Evolutionary conservation across 2,113 vertebrate genomes (phyloP), one percentile per base, ranked within the genome.

Genomic region (Furnarius figulus): DNA sequence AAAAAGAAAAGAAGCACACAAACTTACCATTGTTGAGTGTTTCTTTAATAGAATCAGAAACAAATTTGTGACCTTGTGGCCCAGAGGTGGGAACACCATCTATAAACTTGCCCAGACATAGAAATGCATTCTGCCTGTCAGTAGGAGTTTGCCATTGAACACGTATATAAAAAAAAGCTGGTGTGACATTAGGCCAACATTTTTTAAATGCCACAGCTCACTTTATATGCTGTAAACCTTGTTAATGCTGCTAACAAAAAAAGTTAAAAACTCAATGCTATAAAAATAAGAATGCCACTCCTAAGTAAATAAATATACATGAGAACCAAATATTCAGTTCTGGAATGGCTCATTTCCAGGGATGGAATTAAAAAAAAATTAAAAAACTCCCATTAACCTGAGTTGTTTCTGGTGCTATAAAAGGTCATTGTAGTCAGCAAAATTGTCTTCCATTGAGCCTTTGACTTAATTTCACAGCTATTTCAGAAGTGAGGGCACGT

Each of bases 71-170:
- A 98, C 98, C 98, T 97, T 87, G 68, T 98, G 98, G 97, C 98
- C 98, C 95, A 35, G 76, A 98, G 97, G 98, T 98, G 98, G 97
- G 97, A 98, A 98, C 95, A 98, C 97, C 97, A 96, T 97, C 98
- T 98, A 98, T 98, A 98, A 98, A 98, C 97, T 97, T 95, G 93
- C 97, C 96, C 97, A 98, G 97, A 98, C 98, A 97, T 87, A 95
- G 94, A 96, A 97, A 76, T 93, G 88, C 91, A 97, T 98, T 98
- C 95, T 97, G 97, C 96, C 87, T 97, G 97, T 98, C 97, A 96
- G 97, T 97, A 97, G 97, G 97, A 98, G 93, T 44, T 98, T 98
- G 97, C 98, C 95, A 97, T 95, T 97, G 97, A 97, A 97, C 77
- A 53, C 66, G 70, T 75, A 85, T 97, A 97, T 95, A 95, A 96